Evolutionary conservation across 2,113 vertebrate species (phyloP).

Genomic region (Oplegnathus fasciatus): DNA sequence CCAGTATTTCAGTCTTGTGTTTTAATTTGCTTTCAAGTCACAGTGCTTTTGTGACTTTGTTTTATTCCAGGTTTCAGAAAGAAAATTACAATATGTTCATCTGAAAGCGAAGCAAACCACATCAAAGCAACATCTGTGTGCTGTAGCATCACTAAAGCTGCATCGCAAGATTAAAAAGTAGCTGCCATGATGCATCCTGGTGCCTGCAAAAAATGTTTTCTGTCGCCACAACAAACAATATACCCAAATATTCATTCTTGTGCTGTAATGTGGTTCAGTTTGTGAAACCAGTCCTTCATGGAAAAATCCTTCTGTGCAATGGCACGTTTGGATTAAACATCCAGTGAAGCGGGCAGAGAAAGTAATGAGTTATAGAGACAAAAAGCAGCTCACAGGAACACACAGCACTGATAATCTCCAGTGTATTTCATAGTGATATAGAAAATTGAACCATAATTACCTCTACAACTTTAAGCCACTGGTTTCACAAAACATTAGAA

Average conservation of each 20-base stretch:
- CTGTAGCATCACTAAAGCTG: conserved; percentile 2
- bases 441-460: conserved; percentile 16
- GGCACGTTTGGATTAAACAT: conserved; percentile 51
- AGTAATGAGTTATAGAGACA: conserved; percentile 40
- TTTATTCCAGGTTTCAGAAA: background rate
- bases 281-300: conserved; percentile 25
- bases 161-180: conserved; percentile 14
- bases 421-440: conserved; percentile 8
- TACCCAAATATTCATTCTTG: conserved; percentile 25
- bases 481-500: background rate
- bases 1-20: background rate
- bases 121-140: conserved; percentile 50
- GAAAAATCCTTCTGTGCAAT: background rate
- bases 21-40: conserved; percentile 4
- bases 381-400: conserved; percentile 26
- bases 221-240: background rate
- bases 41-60: background rate
- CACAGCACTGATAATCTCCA: conserved; percentile 15
- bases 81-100: conserved; percentile 21
- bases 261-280: conserved; percentile 37
- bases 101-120: conserved; percentile 1
- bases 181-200: background rate
- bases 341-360: conserved; percentile 30
- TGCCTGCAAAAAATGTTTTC: background rate
- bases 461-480: background rate